Percentiles rank a stretch among this genome's conserved stretches.
Evolutionary conservation across 2,888 invertebrate genomes (phyloP).

Genomic region (Penaeus monodon): DNA sequence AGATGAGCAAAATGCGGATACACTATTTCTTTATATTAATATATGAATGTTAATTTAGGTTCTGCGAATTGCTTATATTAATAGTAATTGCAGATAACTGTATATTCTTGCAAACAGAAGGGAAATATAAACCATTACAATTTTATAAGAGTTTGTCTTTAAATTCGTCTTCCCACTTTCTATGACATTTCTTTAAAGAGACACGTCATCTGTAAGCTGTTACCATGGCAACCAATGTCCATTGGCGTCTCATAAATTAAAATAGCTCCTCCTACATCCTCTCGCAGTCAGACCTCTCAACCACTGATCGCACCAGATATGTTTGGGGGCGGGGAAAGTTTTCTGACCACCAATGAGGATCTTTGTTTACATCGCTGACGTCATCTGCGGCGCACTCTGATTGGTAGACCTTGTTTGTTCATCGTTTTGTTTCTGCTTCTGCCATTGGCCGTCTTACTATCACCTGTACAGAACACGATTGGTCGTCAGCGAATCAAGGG

Average conservation of each 20-base stretch:
- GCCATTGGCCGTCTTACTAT: constrained; percentile 22
- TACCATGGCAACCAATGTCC: constrained; percentile 31
- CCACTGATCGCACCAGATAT: constrained; percentile 12
- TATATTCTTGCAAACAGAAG: no score
- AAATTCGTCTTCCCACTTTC: constrained; percentile 34
- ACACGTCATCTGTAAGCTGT: neutral
- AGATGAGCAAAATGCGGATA: no score
- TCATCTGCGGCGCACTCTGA: neutral
- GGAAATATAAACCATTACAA: no score
- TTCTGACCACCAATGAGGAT: constrained; percentile 11
- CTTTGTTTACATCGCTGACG: constrained; percentile 42
- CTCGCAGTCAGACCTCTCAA: neutral
- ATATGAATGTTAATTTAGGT: no score
- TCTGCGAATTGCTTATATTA: no score
- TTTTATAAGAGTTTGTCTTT: no score
- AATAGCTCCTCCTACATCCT: constrained; percentile 25
- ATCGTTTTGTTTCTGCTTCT: neutral
- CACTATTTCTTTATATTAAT: no score
- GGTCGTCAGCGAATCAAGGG: constrained; percentile 3
- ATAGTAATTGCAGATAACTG: no score
- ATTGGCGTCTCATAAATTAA: constrained; percentile 31
- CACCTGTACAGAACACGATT: constrained; percentile 13
- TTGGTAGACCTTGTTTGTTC: constrained; percentile 5
- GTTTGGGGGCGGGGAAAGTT: neutral
- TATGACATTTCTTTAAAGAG: constrained; percentile 10